Base-by-base conservation (phyloP, 2,797 vertebrate genomes). In the Acrossocheilus fasciatus region DNA sequence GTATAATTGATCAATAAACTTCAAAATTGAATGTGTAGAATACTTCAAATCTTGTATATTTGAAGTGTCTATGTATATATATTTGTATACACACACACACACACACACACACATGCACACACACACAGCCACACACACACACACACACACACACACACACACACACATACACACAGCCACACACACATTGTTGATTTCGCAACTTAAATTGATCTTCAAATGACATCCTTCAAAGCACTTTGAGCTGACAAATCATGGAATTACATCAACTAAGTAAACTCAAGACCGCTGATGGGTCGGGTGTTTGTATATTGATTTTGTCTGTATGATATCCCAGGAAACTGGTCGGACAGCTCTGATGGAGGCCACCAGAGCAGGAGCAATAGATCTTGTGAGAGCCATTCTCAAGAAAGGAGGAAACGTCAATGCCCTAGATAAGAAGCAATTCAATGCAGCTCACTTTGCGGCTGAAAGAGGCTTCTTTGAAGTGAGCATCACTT, bases 391-490 rank as follows among this genome's bases (percentile, higher is more conserved):
- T 1, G 96, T 97, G 5, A 94, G 93, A 82, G 94, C 77, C 14
- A 95, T 99, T 69, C 94, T 99, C 2, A 95, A 91, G 89, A 95
- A 88, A 91, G 97, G 97, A 39, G 97, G 92, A 0, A 89, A 97
- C 15, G 96, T 96, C 45, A 97, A 96, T 26, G 36, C 92, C 0
- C 87, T 95, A 87, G 97, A 99, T 92, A 91, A 88, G 0, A 94
- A 96, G 3, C 92, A 94, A 84, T 92, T 94, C 88, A 92, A 94
- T 0, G 97, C 97, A 2, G 95, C 95, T 2, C 98, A 99, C 93
- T 98, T 97, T 2, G 98, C 98, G 2, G 98, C 98, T 86, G 96
- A 95, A 95, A 96, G 96, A 79, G 98, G 98, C 82, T 97, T 94
- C 89, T 95, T 98, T 84, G 96, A 98, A 95, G 98, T 99, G 8